phyloP scores from a whole-genome alignment of 2,888 invertebrate species.

The Tachina grossa region DNA sequence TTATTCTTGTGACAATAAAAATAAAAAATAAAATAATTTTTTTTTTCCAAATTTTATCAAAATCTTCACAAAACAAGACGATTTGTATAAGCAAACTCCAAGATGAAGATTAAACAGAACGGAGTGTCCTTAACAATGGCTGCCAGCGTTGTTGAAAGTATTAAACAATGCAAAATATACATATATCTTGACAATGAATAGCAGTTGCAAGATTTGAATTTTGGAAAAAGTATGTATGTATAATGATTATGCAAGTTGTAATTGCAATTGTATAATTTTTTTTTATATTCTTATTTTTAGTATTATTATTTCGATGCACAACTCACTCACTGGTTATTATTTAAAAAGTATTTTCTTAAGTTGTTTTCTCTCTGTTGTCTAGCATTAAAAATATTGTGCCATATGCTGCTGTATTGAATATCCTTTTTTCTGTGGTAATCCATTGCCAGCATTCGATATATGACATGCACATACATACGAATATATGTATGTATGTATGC shows the following conservation, averaged over 20 bases:
- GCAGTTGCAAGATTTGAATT: slow-evolving; percentile 48
- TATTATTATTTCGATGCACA: slow-evolving; percentile 13
- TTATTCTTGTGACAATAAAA: slow-evolving; percentile 33
- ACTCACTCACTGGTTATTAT: neutral
- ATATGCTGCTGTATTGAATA: slow-evolving; percentile 57
- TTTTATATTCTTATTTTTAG: slow-evolving; percentile 21
- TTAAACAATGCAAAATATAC: slow-evolving; percentile 42
- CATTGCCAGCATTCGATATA: neutral
- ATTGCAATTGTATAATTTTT: slow-evolving; percentile 66
- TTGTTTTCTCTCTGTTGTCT: neutral
- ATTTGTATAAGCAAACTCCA: too few species aligned
- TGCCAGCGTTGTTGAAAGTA: slow-evolving; percentile 23
- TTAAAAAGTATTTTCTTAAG: neutral
- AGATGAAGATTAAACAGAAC: slow-evolving; percentile 66
- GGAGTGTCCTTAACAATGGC: slow-evolving; percentile 12
- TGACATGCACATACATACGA: neutral
- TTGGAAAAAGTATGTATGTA: neutral
- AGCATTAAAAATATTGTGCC: slow-evolving; percentile 33
- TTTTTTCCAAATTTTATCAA: slow-evolving; percentile 59
- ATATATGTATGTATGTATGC: too few species aligned
- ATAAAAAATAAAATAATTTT: slow-evolving; percentile 40
- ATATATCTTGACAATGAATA: neutral
- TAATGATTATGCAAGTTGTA: slow-evolving; percentile 70
- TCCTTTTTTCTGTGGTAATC: slow-evolving; percentile 37
- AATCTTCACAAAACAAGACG: too few species aligned